Percentiles rank a stretch among this genome's conserved stretches.
Evolutionary conservation across 92 coral and sea anemone genomes (phyloP).

Genomic region (Zoanthus sociatus): DNA sequence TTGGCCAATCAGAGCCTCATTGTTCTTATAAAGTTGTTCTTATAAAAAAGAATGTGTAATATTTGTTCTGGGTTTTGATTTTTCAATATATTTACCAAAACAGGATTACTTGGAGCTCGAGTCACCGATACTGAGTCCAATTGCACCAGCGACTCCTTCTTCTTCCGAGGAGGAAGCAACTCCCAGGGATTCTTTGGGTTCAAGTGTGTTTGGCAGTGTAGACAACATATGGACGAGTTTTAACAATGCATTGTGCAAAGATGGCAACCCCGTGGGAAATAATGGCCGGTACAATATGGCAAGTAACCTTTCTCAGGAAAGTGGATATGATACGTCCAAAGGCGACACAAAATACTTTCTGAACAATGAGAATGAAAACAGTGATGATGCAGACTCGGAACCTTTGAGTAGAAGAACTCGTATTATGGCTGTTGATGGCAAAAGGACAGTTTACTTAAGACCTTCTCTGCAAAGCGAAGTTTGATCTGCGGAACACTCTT

Average conservation of each 20-base stretch:
- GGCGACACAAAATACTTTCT: background rate
- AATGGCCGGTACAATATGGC: conserved; percentile 1
- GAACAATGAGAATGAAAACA: conserved; percentile 12
- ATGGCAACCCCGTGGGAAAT: background rate
- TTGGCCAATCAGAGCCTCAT: too few relatives aligned
- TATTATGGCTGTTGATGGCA: conserved; percentile 31
- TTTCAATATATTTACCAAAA: background rate
- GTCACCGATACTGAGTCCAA: conserved; percentile 56
- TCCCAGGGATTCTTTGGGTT: conserved; percentile 77
- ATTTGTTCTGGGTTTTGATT: background rate
- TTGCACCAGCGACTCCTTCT: conserved; percentile 76
- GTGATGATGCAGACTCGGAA: conserved; percentile 26
- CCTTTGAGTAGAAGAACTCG: conserved; percentile 46
- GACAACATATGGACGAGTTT: conserved; percentile 46
- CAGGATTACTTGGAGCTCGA: conserved; percentile 87
- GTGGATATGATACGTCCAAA: conserved; percentile 36
- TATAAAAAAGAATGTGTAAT: background rate
- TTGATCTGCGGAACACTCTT: background rate
- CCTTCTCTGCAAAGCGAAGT: conserved; percentile 72
- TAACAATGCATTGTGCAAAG: conserved; percentile 24
- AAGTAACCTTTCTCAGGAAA: conserved; percentile 28
- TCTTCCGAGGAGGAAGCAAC: conserved; percentile 78
- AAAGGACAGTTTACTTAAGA: conserved; percentile 59
- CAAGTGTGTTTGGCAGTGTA: conserved; percentile 86
- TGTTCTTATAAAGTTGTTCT: background rate